Conservation (phyloP, 2,113 vertebrate species). For the Indri indri region DNA sequence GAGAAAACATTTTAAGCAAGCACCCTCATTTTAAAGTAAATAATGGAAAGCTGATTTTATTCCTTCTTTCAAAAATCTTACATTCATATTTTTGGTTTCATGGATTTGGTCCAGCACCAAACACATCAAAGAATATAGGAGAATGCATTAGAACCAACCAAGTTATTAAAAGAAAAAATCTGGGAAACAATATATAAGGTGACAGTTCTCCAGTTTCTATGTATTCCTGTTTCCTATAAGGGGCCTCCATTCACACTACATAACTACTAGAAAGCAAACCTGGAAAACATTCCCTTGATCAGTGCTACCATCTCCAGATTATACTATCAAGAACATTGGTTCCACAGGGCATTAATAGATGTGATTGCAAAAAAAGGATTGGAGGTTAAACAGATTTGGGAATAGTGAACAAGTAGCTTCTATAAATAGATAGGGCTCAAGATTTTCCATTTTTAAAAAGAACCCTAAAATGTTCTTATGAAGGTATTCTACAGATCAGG, state of each 20-base stretch:
- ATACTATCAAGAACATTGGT: background rate
- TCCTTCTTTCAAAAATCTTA: slow-evolving; percentile 11
- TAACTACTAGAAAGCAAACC: slow-evolving; percentile 26
- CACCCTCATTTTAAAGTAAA: slow-evolving; percentile 32
- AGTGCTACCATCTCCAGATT: background rate
- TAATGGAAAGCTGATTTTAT: slow-evolving; percentile 33
- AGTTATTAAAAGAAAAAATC: background rate
- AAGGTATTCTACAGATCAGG: background rate
- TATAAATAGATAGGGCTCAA: slow-evolving; percentile 20
- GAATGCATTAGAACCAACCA: slow-evolving; percentile 10
- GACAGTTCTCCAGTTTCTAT: slow-evolving; percentile 4
- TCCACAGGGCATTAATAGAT: background rate
- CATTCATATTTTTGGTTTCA: background rate
- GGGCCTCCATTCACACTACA: background rate
- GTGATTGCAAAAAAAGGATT: background rate
- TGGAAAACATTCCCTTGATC: slow-evolving; percentile 8
- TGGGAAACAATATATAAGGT: background rate
- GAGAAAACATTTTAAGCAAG: slow-evolving; percentile 43
- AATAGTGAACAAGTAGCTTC: background rate
- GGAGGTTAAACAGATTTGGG: background rate
- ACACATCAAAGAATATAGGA: background rate
- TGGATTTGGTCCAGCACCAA: background rate
- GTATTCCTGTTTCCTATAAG: background rate
- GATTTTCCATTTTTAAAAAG: background rate
- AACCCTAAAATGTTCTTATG: background rate